These are phyloP conservation scores for Tor tambroides DNA, from an alignment of 2,113 vertebrate genomes.

Conservation along the genomic window DNA sequence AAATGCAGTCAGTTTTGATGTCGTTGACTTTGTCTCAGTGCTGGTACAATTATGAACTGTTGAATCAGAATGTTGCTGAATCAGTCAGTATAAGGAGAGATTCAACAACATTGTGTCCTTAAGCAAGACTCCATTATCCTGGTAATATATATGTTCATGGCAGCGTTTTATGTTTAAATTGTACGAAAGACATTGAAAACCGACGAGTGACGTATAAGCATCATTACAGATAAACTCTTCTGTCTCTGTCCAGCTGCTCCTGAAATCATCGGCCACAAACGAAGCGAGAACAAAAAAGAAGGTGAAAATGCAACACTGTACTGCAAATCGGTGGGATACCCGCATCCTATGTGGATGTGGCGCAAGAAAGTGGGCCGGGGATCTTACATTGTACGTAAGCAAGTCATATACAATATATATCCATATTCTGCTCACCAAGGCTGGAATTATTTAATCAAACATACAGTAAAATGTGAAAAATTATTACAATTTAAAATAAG, in stretches of 20 bases:
- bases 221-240: neutral
- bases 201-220: neutral
- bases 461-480: too few species aligned
- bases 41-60: too few species aligned
- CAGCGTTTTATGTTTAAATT: neutral
- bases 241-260: slow-evolving; percentile 80
- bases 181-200: neutral
- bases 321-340: slow-evolving; percentile 96
- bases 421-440: too few species aligned
- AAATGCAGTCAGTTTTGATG: neutral
- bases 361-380: slow-evolving; percentile 80
- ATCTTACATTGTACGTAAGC: slow-evolving; percentile 73
- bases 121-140: too few species aligned
- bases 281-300: slow-evolving; percentile 97
- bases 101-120: too few species aligned
- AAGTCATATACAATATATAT: neutral
- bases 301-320: slow-evolving; percentile 90
- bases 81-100: too few species aligned
- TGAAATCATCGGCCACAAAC: slow-evolving; percentile 90
- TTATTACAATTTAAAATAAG: too few species aligned
- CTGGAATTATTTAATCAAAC: too few species aligned
- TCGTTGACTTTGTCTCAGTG: neutral
- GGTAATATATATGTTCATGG: neutral
- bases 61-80: too few species aligned
- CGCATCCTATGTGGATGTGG: slow-evolving; percentile 92